Evolutionary conservation across 2,113 vertebrate genomes (phyloP).

Genomic region (Xerus inauris): DNA sequence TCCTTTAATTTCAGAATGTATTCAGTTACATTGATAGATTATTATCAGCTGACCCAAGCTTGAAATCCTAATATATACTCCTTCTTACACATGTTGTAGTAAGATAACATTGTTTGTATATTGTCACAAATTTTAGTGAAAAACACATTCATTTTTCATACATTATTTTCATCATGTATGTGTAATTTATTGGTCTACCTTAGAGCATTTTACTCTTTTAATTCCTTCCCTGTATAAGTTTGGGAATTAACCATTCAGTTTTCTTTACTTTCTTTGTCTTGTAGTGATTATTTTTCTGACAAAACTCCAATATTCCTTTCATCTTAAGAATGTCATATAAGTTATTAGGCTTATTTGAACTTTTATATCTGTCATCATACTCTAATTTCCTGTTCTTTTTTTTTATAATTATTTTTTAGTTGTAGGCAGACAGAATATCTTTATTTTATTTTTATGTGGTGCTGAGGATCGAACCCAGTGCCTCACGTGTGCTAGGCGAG

Average conservation of each 20-base stretch:
- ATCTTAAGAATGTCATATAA: neutral
- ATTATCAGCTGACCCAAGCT: neutral
- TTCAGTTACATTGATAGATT: neutral
- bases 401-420: too few species aligned
- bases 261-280: neutral
- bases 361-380: neutral
- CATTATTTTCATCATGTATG: neutral
- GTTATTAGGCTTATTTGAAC: neutral
- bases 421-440: too few species aligned
- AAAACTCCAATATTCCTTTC: neutral
- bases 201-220: neutral
- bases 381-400: neutral
- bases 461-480: too few species aligned
- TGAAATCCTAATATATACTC: neutral
- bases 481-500: too few species aligned
- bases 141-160: neutral
- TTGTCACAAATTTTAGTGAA: neutral
- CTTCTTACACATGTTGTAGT: neutral
- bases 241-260: neutral
- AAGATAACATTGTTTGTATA: neutral
- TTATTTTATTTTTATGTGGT: too few species aligned
- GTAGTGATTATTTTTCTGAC: neutral
- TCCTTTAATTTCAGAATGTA: neutral
- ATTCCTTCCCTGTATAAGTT: neutral
- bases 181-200: neutral